A percentile compares a stretch with the other conserved stretches of the same genome.
phyloP scores from a whole-genome alignment of 2,797 vertebrate species.

The Molossus molossus region DNA sequence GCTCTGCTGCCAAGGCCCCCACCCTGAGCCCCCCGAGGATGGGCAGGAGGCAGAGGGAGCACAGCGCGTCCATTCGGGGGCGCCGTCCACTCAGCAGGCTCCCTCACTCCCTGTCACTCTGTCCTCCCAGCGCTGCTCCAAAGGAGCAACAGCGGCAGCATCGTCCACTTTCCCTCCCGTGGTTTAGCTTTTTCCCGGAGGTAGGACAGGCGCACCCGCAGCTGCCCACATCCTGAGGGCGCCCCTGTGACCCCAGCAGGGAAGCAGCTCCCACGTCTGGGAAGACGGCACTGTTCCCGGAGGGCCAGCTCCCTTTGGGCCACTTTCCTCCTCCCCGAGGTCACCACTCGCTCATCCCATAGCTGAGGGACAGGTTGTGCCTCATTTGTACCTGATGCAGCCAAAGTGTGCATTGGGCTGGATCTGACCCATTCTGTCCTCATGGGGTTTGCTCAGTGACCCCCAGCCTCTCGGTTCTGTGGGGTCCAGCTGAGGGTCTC shows the following conservation, averaged over 20 bases:
- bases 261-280: too few relatives aligned
- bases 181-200: not conserved
- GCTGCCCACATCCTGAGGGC: not conserved
- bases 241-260: rapidly evolving
- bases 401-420: rapidly evolving
- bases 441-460: rapidly evolving
- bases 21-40: too few relatives aligned
- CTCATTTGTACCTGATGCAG: too few relatives aligned
- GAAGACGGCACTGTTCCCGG: rapidly evolving
- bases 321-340: rapidly evolving
- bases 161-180: rapidly evolving
- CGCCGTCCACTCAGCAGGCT: not conserved
- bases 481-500: not conserved
- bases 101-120: rapidly evolving
- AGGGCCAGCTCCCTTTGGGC: not conserved
- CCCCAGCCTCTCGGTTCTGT: too few relatives aligned
- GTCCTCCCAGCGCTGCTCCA: not conserved
- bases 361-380: not conserved
- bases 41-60: not conserved
- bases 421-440: too few relatives aligned
- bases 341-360: not conserved
- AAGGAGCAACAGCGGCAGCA: rapidly evolving
- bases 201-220: rapidly evolving
- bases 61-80: rapidly evolving
- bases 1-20: too few relatives aligned